Percentiles rank a stretch among this genome's conserved stretches.
Conservation (phyloP, 2,113 vertebrate genomes). For the Lontra canadensis region DNA sequence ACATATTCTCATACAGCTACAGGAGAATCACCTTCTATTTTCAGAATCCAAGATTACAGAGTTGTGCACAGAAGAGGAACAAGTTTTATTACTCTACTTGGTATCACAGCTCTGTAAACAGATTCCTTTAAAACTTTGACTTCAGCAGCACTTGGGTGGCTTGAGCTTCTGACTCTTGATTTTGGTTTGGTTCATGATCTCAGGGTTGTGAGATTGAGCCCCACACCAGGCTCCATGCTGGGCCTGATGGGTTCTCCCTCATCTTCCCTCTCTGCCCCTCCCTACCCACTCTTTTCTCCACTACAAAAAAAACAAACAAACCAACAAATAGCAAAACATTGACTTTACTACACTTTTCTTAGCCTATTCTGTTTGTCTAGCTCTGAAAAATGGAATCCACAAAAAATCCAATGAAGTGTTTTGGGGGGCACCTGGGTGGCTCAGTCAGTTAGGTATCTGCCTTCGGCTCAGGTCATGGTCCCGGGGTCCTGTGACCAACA, state of each 20-base stretch:
- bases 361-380: not conserved
- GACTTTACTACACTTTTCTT: not conserved
- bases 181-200: not conserved
- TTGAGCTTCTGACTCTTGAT: not conserved
- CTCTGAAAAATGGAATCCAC: not conserved
- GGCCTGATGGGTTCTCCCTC: not conserved
- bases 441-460: no score
- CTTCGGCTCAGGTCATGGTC: no score
- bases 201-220: not conserved
- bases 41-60: conserved; percentile 33
- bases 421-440: no score
- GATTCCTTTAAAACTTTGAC: not conserved
- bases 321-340: not conserved
- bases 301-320: not conserved
- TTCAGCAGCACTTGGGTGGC: not conserved
- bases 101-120: not conserved
- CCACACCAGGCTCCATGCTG: not conserved
- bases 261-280: not conserved
- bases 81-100: not conserved
- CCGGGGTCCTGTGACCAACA: no score
- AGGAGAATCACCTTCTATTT: not conserved
- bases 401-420: not conserved
- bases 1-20: not conserved
- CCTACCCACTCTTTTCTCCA: not conserved
- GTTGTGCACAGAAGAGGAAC: not conserved